Percentiles rank a stretch among this genome's conserved stretches.
phyloP scores from a whole-genome alignment of 2,113 vertebrate species.

The Podarcis cretensis region DNA sequence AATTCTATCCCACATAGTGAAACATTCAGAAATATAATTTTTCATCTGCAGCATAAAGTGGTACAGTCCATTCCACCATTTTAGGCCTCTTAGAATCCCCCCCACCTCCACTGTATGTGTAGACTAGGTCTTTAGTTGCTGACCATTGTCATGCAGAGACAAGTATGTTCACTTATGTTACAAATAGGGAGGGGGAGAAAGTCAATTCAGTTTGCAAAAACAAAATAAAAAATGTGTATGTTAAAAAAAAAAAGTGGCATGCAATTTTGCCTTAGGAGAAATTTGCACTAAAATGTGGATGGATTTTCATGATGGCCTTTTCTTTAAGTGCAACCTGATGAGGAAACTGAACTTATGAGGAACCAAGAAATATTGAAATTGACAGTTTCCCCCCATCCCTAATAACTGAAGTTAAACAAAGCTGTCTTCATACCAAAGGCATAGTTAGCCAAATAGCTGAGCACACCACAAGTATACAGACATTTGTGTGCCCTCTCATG shows the following conservation, averaged over 20 bases:
- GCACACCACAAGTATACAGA: not conserved
- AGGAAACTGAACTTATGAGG: too few species aligned
- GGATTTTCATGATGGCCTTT: too few species aligned
- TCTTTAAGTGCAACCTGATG: too few species aligned
- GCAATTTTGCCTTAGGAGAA: too few species aligned
- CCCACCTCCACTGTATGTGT: not conserved
- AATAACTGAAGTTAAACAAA: not conserved
- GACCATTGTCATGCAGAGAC: not conserved
- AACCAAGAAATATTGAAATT: too few species aligned
- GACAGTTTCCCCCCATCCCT: too few species aligned
- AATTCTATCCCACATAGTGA: not conserved
- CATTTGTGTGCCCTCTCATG: not conserved
- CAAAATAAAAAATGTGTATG: too few species aligned
- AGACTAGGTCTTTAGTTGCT: not conserved
- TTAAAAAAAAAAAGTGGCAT: too few species aligned
- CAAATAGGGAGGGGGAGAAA: too few species aligned
- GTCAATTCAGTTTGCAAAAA: too few species aligned
- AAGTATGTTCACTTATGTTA: not conserved
- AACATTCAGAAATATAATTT: not conserved
- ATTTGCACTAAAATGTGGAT: too few species aligned
- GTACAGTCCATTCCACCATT: not conserved
- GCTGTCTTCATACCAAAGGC: not conserved
- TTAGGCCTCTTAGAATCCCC: not conserved
- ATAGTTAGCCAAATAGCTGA: too few species aligned
- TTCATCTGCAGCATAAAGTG: not conserved